A percentile compares a stretch with the other conserved stretches of the same genome.
These are phyloP conservation scores for Cosmorhoe ocellata DNA, from an alignment of 2,888 invertebrate genomes.

Conservation along the genomic window DNA sequence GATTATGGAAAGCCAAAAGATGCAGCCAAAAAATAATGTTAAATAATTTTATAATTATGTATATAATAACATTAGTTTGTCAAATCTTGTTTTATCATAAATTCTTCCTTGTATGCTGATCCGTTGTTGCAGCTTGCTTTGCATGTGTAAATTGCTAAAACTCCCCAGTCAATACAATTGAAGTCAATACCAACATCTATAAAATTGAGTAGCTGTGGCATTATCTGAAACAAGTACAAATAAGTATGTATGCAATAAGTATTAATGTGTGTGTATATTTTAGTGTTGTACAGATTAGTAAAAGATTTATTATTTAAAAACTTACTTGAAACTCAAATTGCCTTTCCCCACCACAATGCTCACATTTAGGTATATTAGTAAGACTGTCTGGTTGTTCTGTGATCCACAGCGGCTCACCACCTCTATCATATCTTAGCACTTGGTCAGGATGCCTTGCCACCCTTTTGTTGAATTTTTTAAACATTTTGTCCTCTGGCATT, in stretches of 20 bases:
- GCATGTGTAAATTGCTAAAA: constrained; percentile 93
- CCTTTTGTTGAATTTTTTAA: constrained; percentile 88
- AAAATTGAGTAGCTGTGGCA: constrained; percentile 90
- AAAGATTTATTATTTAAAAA: neutral
- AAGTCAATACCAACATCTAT: constrained; percentile 84
- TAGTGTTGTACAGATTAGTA: too few relatives aligned
- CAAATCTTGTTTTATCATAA: constrained; percentile 93
- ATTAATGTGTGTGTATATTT: too few relatives aligned
- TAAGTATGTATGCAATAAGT: too few relatives aligned
- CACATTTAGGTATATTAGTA: constrained; percentile 86
- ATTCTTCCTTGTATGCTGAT: constrained; percentile 88
- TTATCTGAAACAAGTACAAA: constrained; percentile 79
- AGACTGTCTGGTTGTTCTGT: constrained; percentile 79
- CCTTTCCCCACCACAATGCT: constrained; percentile 87
- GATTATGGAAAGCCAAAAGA: constrained; percentile 70
- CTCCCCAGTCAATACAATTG: constrained; percentile 93
- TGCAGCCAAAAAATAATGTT: constrained; percentile 42
- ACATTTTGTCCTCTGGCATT: constrained; percentile 88
- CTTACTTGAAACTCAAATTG: constrained; percentile 94
- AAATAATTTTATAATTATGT: neutral
- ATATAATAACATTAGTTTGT: constrained; percentile 45
- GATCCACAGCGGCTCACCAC: constrained; percentile 92
- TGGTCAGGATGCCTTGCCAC: constrained; percentile 90
- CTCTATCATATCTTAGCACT: constrained; percentile 89
- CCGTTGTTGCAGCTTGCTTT: constrained; percentile 86